A percentile compares a stretch with the other conserved stretches of the same genome.
Conservation (phyloP, 2,797 vertebrate species). For the Vultur gryphus region DNA sequence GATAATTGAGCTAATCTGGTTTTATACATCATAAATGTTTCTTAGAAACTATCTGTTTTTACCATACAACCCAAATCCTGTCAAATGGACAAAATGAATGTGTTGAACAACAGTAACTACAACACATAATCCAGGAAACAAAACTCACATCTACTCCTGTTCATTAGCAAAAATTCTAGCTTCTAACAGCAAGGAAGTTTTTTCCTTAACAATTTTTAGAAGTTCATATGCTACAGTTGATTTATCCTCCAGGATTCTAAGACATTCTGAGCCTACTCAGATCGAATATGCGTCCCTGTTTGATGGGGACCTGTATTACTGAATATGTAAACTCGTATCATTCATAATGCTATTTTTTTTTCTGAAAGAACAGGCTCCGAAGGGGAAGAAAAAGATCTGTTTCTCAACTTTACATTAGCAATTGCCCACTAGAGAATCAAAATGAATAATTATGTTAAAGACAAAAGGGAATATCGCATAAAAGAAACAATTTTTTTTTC, state of each 20-base stretch:
- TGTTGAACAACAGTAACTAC: accelerated
- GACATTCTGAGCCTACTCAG: not conserved
- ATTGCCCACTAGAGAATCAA: not conserved
- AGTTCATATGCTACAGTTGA: not conserved
- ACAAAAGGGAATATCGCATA: not conserved
- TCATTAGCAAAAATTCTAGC: not conserved
- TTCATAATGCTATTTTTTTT: not conserved
- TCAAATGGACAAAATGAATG: not conserved
- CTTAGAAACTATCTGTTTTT: not conserved
- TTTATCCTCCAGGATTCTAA: not conserved
- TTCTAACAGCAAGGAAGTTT: not conserved
- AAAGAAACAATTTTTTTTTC: not conserved
- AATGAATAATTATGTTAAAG: not conserved
- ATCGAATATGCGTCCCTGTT: not conserved
- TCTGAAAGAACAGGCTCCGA: not conserved
- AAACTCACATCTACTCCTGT: not conserved
- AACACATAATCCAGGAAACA: not conserved
- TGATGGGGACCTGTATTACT: not conserved
- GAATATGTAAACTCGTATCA: accelerated
- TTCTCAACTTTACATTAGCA: not conserved
- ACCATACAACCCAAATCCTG: not conserved
- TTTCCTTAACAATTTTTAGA: not conserved
- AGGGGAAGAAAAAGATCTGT: not conserved
- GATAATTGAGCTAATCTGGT: not conserved
- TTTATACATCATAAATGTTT: not conserved